Base-by-base conservation (phyloP, 2,113 vertebrate species). In the Heloderma charlesbogerti region DNA sequence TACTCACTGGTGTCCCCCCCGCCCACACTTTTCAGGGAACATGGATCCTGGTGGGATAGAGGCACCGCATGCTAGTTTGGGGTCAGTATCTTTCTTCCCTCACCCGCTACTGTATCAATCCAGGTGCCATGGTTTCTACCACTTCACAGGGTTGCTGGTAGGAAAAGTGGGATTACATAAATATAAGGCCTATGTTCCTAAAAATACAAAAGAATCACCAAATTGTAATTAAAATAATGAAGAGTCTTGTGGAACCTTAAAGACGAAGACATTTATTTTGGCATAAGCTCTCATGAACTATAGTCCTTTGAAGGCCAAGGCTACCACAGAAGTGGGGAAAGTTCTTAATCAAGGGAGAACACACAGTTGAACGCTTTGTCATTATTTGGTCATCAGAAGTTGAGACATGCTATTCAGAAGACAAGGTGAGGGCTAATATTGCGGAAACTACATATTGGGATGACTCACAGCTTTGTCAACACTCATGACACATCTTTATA, bases 301-400 rank as follows among this genome's bases (percentile, higher is more conserved):
- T 54, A 54, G 10, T 54, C 81, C 81, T 37, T 69, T 29, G n/a
- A 84, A 63, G 57, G 34, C 81, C 34, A 57, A 84, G 37, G 40
- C 81, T 40, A n/a, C 81, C 13, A 37, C 22, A 57, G 34, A 60
- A 66, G 37, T 16, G 27, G 51, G 12, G 27, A 43, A 43, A 60
- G 51, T 51, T 78, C 27, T 54, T 34, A 20, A 45, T 66, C 57
- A 63, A 63, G 54, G 25, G 9, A 57, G 22, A 75, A 87, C 22
- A 37, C 25, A 4, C 71, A 37, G n/a, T n/a, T n/a, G n/a, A n/a
- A 34, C 20, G 16, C 1, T 34, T 54, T n/a, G 29, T 66, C 71
- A 91, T 79, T 89, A 74, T 82, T 71, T 72, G 79, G 5, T 54
- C 91, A 92, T 77, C 67, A 88, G 63, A 74, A 74, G 45, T n/a